Evolutionary conservation across 1,140 invertebrate species (phyloP).

Genomic region (Leptopilina clavipes): DNA sequence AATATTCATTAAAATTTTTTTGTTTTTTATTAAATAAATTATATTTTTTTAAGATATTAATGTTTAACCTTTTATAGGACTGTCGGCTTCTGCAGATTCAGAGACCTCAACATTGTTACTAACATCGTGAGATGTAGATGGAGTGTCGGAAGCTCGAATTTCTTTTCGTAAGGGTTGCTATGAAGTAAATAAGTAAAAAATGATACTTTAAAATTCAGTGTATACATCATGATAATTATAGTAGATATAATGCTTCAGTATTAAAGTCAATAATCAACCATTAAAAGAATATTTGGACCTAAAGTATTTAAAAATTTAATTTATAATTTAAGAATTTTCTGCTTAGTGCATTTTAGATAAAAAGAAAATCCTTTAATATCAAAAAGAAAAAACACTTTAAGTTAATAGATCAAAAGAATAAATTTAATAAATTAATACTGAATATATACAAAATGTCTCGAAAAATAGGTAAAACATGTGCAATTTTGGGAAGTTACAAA

Average conservation of each 20-base stretch:
- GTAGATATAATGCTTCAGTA: neutral
- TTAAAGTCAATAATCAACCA: neutral
- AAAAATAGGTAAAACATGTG: too few species aligned
- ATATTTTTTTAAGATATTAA: neutral
- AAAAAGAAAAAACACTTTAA: too few species aligned
- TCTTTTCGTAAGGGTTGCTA: neutral
- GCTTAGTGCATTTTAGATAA: too few species aligned
- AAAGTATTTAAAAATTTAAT: too few species aligned
- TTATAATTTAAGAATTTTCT: too few species aligned
- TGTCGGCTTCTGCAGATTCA: neutral
- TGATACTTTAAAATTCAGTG: neutral
- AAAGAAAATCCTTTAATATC: too few species aligned
- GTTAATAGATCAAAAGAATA: too few species aligned
- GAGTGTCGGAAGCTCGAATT: neutral
- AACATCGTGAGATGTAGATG: neutral
- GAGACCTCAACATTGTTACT: neutral
- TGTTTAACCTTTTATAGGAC: slow-evolving; percentile 4
- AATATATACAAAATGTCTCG: too few species aligned
- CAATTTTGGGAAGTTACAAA: too few species aligned
- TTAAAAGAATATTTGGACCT: too few species aligned
- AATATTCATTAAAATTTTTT: neutral
- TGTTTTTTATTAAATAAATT: neutral
- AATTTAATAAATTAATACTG: too few species aligned
- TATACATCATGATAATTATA: too few species aligned
- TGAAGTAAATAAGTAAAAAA: neutral